Evolutionary conservation across 2,113 vertebrate species (phyloP).

Genomic region (Periophthalmus modestus): DNA sequence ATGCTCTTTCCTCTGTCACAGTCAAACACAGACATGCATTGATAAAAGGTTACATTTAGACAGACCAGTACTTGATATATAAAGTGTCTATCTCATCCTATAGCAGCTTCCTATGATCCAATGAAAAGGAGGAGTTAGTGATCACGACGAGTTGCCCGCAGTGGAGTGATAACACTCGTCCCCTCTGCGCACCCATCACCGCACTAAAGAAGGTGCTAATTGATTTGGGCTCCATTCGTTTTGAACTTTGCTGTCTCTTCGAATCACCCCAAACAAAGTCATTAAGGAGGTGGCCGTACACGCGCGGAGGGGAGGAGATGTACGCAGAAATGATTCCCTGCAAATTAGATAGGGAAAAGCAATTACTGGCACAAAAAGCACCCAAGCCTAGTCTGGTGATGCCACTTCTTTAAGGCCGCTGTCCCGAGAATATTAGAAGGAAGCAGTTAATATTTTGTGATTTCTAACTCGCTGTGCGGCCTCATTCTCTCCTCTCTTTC

Average conservation of each 20-base stretch:
- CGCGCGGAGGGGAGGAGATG: slow-evolving; percentile 65
- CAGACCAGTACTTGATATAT: background rate
- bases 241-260: slow-evolving; percentile 94
- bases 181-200: slow-evolving; percentile 96
- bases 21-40: background rate
- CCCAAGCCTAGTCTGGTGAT: slow-evolving; percentile 73
- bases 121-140: slow-evolving; percentile 89
- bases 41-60: background rate
- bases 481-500: slow-evolving; percentile 47
- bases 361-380: slow-evolving; percentile 92
- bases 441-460: slow-evolving; percentile 38
- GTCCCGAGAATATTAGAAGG: slow-evolving; percentile 27
- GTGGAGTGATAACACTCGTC: slow-evolving; percentile 93
- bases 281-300: slow-evolving; percentile 80
- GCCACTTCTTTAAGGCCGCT: slow-evolving; percentile 84
- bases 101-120: slow-evolving; percentile 70
- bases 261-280: slow-evolving; percentile 96
- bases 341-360: slow-evolving; percentile 84
- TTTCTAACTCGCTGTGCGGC: slow-evolving; percentile 32
- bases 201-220: slow-evolving; percentile 99
- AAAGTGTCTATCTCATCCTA: slow-evolving; percentile 45
- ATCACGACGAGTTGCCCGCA: slow-evolving; percentile 88
- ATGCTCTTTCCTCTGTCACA: background rate
- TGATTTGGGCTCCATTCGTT: slow-evolving; percentile 97
- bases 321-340: slow-evolving; percentile 88